Conservation (phyloP, 2,888 invertebrate species). For the Podabrus alpinus region DNA sequence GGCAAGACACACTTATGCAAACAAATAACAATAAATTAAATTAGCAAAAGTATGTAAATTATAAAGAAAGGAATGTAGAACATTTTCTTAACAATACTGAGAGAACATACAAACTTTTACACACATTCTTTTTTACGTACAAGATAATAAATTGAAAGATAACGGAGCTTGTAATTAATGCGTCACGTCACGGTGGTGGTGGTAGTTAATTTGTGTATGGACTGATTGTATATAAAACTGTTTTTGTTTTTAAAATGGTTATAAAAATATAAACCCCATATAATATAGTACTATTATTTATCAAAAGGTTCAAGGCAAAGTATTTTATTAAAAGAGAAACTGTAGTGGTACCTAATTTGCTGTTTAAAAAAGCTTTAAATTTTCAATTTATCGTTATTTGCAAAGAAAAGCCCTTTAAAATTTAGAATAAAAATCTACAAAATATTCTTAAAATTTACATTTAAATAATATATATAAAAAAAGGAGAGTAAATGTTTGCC, state of each 20-base stretch:
- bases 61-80: background rate
- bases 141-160: background rate
- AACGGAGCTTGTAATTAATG: background rate
- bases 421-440: slow-evolving; percentile 13
- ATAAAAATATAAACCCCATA: background rate
- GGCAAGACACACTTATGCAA: slow-evolving; percentile 10
- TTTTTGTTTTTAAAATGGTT: background rate
- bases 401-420: slow-evolving; percentile 10
- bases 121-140: background rate
- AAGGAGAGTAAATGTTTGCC: slow-evolving; percentile 9
- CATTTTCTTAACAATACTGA: background rate
- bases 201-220: background rate
- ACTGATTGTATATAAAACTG: background rate
- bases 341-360: background rate
- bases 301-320: background rate
- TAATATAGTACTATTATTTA: background rate
- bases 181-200: no score
- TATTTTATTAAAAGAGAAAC: background rate
- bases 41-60: background rate
- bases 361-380: background rate
- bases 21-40: slow-evolving; percentile 11
- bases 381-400: slow-evolving; percentile 17
- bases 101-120: background rate
- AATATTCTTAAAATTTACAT: slow-evolving; percentile 11
- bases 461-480: slow-evolving; percentile 2